Conservation (phyloP, 2,888 invertebrate genomes). For the Nephrotoma flavescens region DNA sequence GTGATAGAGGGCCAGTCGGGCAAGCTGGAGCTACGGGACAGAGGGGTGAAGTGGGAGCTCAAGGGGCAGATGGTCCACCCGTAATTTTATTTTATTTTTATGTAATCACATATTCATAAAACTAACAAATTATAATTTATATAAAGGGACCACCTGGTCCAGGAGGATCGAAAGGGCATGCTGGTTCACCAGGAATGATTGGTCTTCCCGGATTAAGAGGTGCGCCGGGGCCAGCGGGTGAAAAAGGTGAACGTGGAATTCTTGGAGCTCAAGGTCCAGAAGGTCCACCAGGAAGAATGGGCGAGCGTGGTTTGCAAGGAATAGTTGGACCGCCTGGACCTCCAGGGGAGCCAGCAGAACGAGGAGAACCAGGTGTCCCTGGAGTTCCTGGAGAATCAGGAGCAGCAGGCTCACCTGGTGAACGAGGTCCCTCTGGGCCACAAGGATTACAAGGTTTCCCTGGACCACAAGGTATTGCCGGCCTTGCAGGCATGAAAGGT, state of each 20-base stretch:
- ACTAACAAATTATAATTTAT: not conserved
- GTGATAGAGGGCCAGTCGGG: conserved; percentile 57
- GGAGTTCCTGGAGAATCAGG: conserved; percentile 58
- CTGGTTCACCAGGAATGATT: conserved; percentile 64
- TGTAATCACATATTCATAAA: not conserved
- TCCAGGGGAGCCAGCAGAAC: conserved; percentile 66
- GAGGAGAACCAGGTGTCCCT: conserved; percentile 59
- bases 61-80: conserved; percentile 40
- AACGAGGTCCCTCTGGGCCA: conserved; percentile 54
- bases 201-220: conserved; percentile 62
- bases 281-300: conserved; percentile 50
- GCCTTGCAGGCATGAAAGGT: conserved; percentile 57
- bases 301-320: conserved; percentile 67
- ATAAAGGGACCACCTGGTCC: conserved; percentile 40
- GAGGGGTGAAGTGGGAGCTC: conserved; percentile 36
- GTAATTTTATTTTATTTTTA: conserved; percentile 30
- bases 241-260: conserved; percentile 47
- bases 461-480: conserved; percentile 52
- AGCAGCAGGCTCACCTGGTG: conserved; percentile 58
- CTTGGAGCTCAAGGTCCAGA: conserved; percentile 56
- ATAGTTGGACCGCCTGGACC: conserved; percentile 57
- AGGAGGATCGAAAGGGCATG: conserved; percentile 60
- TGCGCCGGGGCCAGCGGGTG: conserved; percentile 43
- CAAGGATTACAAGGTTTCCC: conserved; percentile 55
- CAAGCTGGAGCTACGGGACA: conserved; percentile 34